Evolutionary conservation across 2,113 vertebrate species (phyloP).

Genomic region (Prolemur simus): DNA sequence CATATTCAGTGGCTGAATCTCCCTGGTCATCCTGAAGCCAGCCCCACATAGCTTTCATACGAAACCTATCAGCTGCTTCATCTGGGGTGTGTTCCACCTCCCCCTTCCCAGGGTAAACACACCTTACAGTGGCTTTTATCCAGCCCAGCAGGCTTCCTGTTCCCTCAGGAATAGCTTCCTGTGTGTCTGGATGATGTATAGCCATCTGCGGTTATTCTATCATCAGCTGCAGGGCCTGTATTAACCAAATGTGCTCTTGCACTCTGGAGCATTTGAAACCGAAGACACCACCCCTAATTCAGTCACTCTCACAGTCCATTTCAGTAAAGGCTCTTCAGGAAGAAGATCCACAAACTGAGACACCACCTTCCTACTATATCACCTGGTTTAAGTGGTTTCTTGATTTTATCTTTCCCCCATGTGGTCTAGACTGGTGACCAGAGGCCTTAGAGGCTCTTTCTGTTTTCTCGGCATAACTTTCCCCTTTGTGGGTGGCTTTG

Average conservation of each 20-base stretch:
- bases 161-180: background rate
- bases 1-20: background rate
- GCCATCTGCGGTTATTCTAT: background rate
- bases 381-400: background rate
- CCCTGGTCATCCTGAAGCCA: background rate
- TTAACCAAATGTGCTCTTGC: background rate
- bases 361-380: background rate
- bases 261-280: background rate
- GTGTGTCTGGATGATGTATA: background rate
- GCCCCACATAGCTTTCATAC: background rate
- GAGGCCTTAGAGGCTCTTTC: background rate
- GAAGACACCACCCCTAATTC: background rate
- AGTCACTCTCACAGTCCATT: background rate
- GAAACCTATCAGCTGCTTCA: background rate
- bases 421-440: background rate
- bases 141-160: background rate
- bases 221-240: background rate
- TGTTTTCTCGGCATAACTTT: background rate
- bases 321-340: background rate
- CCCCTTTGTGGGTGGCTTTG: background rate
- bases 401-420: background rate
- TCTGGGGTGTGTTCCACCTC: background rate
- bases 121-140: background rate
- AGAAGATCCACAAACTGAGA: background rate
- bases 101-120: background rate